phyloP scores from a whole-genome alignment of 2,113 vertebrate species.

The Macrotis lagotis region DNA sequence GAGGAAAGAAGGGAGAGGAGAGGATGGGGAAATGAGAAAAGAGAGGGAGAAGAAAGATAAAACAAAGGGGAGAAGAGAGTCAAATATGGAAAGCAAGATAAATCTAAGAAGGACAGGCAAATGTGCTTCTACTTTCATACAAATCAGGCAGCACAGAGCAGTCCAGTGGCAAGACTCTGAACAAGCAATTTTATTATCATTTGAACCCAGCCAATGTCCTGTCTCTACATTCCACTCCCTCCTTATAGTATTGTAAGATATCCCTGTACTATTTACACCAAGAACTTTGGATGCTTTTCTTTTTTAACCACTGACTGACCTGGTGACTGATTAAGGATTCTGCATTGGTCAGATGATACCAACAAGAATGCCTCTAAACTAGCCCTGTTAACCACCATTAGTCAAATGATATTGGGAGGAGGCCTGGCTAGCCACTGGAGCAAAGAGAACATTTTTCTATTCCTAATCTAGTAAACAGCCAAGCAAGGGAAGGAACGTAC shows the following conservation, averaged over 20 bases:
- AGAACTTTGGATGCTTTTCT: not conserved
- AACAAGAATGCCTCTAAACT: not conserved
- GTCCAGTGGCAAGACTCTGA: not conserved
- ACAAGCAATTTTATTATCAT: not conserved
- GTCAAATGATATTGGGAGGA: not conserved
- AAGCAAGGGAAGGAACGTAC: not conserved
- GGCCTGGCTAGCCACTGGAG: not conserved
- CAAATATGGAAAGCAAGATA: not conserved
- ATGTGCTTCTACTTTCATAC: not conserved
- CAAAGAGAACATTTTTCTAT: not conserved
- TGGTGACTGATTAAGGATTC: not conserved
- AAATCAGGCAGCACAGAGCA: not conserved
- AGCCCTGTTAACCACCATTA: not conserved
- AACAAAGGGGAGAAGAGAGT: not conserved
- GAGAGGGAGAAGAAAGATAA: not conserved
- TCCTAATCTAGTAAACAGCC: not conserved
- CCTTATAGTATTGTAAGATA: not conserved
- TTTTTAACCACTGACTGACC: not conserved
- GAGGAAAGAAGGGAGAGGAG: not conserved
- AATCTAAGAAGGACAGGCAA: not conserved
- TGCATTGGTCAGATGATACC: not conserved
- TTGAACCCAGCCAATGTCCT: not conserved
- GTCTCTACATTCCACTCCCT: not conserved
- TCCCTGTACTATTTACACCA: not conserved
- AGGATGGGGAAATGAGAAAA: not conserved